phyloP scores from a whole-genome alignment of 1,140 invertebrate species.

The Epicauta chinensis region DNA sequence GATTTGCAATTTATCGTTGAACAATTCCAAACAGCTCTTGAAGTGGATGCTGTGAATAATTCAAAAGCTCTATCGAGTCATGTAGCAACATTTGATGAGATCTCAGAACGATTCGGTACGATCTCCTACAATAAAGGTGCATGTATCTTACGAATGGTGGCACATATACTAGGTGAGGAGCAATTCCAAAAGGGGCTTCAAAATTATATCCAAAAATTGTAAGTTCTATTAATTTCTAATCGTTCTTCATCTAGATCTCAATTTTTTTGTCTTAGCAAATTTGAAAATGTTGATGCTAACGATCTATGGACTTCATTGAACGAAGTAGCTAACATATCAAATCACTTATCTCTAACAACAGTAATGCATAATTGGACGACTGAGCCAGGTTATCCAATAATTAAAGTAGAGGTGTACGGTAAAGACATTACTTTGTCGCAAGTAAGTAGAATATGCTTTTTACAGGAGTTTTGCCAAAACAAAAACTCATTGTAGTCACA shows the following conservation, averaged over 20 bases:
- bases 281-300: constrained; percentile 17
- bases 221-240: constrained; percentile 33
- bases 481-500: constrained; percentile 16
- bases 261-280: constrained; percentile 16
- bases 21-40: constrained; percentile 57
- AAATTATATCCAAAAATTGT: constrained; percentile 49
- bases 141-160: constrained; percentile 71
- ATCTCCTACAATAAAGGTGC: constrained; percentile 61
- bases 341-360: constrained; percentile 35
- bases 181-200: constrained; percentile 55
- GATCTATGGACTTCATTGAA: constrained; percentile 23
- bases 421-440: constrained; percentile 22
- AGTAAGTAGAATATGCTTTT: constrained; percentile 5
- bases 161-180: constrained; percentile 56
- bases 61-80: constrained; percentile 35
- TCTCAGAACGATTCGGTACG: constrained; percentile 51
- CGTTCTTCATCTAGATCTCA: too few species aligned
- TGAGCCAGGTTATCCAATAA: constrained; percentile 54
- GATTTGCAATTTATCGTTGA: constrained; percentile 51
- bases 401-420: constrained; percentile 31
- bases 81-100: constrained; percentile 45
- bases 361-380: constrained; percentile 57
- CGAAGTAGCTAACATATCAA: constrained; percentile 5
- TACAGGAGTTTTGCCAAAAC: not conserved
- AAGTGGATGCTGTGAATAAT: constrained; percentile 46